A percentile compares a stretch with the other conserved stretches of the same genome.
Evolutionary conservation across 2,113 vertebrate genomes (phyloP).

Genomic region (Vireo altiloquus): DNA sequence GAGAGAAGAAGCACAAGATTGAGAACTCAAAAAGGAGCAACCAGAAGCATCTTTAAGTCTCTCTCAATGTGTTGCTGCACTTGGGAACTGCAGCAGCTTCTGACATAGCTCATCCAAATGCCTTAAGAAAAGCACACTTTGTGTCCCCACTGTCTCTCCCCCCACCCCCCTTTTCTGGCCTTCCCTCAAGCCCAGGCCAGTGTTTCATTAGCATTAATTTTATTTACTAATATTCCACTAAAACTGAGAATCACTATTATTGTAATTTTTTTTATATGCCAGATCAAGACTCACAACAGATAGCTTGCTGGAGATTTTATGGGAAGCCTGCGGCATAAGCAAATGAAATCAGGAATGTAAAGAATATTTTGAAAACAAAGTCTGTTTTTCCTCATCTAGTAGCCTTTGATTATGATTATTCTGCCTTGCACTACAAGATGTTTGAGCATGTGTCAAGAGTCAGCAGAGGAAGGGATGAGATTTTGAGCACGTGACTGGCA

Average conservation of each 20-base stretch:
- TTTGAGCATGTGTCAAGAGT: background rate
- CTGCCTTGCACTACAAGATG: background rate
- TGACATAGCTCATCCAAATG: background rate
- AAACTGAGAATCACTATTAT: background rate
- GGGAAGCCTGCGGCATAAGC: background rate
- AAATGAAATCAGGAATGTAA: background rate
- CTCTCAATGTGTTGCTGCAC: background rate
- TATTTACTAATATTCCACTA: background rate
- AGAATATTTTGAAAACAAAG: background rate
- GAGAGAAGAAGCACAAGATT: background rate
- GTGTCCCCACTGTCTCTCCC: background rate
- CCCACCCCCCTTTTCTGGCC: background rate
- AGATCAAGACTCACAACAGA: background rate
- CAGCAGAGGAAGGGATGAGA: background rate
- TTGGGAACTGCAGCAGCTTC: background rate
- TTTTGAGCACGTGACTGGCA: background rate
- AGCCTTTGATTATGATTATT: background rate
- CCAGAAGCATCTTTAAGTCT: background rate
- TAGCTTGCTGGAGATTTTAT: background rate
- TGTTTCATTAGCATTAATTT: background rate
- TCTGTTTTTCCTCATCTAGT: background rate
- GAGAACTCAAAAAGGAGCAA: background rate
- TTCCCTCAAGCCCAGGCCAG: background rate
- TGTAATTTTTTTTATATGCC: background rate
- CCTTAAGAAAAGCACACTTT: background rate